Percentiles rank a stretch among this genome's conserved stretches.
These are phyloP conservation scores for Thalassaphorura encarpata DNA, from an alignment of 1,140 invertebrate genomes.

Conservation along the genomic window DNA sequence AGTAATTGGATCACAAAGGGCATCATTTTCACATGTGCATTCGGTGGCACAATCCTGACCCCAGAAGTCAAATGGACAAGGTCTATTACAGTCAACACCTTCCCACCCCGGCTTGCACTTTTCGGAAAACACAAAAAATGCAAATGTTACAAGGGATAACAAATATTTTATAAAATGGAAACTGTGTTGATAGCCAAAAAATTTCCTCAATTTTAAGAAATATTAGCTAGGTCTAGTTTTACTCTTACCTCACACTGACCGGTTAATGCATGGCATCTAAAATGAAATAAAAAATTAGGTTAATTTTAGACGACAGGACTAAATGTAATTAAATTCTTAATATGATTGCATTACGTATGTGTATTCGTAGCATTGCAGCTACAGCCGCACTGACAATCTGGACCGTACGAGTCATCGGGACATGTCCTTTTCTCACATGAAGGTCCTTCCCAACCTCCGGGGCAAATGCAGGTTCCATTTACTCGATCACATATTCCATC, in stretches of 20 bases:
- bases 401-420: constrained; percentile 53
- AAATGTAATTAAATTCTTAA: too few species aligned
- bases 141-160: constrained; percentile 4
- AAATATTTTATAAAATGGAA: too few species aligned
- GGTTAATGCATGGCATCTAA: background rate
- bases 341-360: constrained; percentile 45
- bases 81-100: constrained; percentile 63
- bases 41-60: constrained; percentile 64
- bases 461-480: constrained; percentile 61
- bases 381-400: constrained; percentile 60
- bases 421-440: constrained; percentile 59
- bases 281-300: too few species aligned
- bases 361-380: constrained; percentile 63
- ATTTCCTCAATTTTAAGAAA: too few species aligned
- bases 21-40: constrained; percentile 77
- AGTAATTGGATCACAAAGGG: constrained; percentile 73
- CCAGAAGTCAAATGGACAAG: constrained; percentile 69
- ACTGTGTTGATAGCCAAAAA: too few species aligned
- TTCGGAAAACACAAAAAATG: constrained; percentile 23
- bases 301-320: too few species aligned
- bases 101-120: constrained; percentile 82
- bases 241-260: background rate
- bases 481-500: constrained; percentile 56
- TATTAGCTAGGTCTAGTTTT: too few species aligned
- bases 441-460: constrained; percentile 61